Evolutionary conservation across 2,113 vertebrate species (phyloP).

Genomic region (Pontoporia blainvillei): DNA sequence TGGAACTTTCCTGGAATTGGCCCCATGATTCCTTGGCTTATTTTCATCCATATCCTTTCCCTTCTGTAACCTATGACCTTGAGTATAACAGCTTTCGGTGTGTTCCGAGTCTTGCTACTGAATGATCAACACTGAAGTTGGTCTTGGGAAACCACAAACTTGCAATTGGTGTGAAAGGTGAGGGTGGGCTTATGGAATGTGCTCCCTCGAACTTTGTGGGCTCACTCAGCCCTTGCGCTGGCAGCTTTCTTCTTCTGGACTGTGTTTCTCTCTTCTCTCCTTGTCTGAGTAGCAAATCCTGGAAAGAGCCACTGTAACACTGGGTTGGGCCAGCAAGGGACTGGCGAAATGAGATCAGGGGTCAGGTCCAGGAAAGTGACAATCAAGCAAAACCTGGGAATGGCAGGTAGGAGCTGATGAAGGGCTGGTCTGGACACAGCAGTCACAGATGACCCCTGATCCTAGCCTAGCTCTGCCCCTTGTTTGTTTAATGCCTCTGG

Average conservation of each 20-base stretch:
- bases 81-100: not conserved
- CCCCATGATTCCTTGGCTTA: not conserved
- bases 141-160: not conserved
- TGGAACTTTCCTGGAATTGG: not conserved
- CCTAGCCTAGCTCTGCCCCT: not conserved
- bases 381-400: not conserved
- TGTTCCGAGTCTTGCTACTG: not conserved
- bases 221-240: not conserved
- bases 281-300: not conserved
- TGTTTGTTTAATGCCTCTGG: not conserved
- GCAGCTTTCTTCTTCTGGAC: not conserved
- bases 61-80: not conserved
- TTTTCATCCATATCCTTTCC: not conserved
- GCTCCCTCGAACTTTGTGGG: not conserved
- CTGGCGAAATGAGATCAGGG: not conserved
- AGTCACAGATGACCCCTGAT: not conserved
- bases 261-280: not conserved
- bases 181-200: not conserved
- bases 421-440: rapidly evolving
- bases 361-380: not conserved
- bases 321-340: not conserved
- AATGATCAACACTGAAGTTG: not conserved
- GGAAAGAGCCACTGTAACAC: not conserved
- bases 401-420: not conserved
- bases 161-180: not conserved